These are phyloP conservation scores for Pterostichus madidus DNA, from an alignment of 2,888 invertebrate species.

Conservation along the genomic window DNA sequence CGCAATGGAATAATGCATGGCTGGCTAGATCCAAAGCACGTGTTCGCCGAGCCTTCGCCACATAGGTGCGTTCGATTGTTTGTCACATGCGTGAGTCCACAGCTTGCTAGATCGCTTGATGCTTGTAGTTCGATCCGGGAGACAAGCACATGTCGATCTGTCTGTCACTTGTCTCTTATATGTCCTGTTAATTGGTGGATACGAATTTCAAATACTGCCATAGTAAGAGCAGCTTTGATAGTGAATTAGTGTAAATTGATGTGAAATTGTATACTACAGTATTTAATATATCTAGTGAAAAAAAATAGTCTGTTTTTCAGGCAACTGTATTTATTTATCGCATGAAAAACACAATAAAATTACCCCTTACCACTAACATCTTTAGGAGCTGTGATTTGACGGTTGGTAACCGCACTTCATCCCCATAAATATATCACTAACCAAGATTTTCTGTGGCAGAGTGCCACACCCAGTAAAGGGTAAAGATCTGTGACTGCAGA, in stretches of 20 bases:
- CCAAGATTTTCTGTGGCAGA: too few relatives aligned
- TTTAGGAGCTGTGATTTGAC: too few relatives aligned
- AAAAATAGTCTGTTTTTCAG: too few relatives aligned
- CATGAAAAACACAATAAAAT: too few relatives aligned
- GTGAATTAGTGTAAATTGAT: background rate
- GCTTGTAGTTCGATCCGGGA: background rate
- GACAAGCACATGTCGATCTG: background rate
- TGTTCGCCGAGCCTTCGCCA: constrained; percentile 49
- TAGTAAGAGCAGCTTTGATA: background rate
- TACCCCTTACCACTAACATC: too few relatives aligned
- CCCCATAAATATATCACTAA: too few relatives aligned
- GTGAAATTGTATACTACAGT: too few relatives aligned
- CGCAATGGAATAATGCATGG: constrained; percentile 46
- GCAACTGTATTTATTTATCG: too few relatives aligned
- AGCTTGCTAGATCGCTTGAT: background rate
- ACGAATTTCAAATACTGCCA: background rate
- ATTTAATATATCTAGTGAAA: too few relatives aligned
- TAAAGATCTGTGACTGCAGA: too few relatives aligned
- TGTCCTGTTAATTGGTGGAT: background rate
- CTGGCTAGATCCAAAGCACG: constrained; percentile 48
- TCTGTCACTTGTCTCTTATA: background rate
- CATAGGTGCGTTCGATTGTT: constrained; percentile 29
- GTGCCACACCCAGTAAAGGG: too few relatives aligned
- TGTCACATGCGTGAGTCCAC: constrained; percentile 5
- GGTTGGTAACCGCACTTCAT: too few relatives aligned